These are phyloP conservation scores for Tachystola acroxantha DNA, from an alignment of 2,888 invertebrate species.

Conservation along the genomic window DNA sequence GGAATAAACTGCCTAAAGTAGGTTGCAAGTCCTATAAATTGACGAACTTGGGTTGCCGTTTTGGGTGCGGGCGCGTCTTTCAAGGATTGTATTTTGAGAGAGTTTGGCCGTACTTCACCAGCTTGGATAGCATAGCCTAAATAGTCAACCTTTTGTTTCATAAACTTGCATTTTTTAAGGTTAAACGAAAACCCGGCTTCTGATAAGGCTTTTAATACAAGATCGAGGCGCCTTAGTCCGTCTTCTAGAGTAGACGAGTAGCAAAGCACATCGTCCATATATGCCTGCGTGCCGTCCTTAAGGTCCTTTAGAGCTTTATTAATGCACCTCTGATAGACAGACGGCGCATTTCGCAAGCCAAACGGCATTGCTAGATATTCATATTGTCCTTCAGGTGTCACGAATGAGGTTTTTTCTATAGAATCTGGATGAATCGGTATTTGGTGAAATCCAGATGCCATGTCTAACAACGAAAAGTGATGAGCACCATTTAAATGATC, in stretches of 20 bases:
- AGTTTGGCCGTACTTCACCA: no score
- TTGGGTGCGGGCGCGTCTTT: no score
- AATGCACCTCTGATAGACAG: conserved; percentile 23
- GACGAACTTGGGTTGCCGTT: conserved; percentile 16
- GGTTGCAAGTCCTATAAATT: conserved; percentile 18
- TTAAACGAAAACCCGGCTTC: conserved; percentile 27
- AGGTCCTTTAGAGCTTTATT: conserved; percentile 15
- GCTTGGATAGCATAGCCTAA: no score
- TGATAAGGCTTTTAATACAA: conserved; percentile 18
- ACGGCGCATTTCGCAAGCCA: conserved; percentile 20
- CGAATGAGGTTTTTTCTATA: conserved; percentile 27
- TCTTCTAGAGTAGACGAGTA: conserved; percentile 16
- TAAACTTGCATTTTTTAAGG: conserved; percentile 20
- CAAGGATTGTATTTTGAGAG: no score
- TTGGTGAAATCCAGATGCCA: conserved; percentile 25
- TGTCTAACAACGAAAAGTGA: conserved; percentile 18
- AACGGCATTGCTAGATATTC: conserved; percentile 30
- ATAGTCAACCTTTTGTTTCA: conserved; percentile 15
- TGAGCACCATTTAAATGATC: conserved; percentile 16
- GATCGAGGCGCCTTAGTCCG: conserved; percentile 18
- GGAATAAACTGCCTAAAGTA: conserved; percentile 19
- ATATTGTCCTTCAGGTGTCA: conserved; percentile 26
- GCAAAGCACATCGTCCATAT: conserved; percentile 27
- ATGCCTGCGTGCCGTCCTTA: conserved; percentile 18
- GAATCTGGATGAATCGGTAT: conserved; percentile 18